Evolutionary conservation across 1,140 invertebrate species (phyloP).

Genomic region (Oryzaephilus surinamensis): DNA sequence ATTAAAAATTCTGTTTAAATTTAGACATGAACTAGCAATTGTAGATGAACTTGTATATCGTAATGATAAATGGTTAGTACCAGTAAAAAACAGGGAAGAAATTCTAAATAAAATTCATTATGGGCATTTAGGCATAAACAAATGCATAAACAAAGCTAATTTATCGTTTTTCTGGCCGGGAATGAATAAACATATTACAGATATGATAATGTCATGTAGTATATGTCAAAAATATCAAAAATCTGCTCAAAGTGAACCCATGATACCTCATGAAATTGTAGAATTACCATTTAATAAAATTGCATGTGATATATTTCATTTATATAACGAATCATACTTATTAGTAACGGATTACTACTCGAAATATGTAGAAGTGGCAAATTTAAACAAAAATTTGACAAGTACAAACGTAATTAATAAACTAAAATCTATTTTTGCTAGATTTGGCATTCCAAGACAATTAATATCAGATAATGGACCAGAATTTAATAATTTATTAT

Average conservation of each 20-base stretch:
- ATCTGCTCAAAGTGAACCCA: constrained; percentile 14
- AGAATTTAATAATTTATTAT: constrained; percentile 28
- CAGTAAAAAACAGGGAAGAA: not conserved
- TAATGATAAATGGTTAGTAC: not conserved
- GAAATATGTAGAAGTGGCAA: constrained; percentile 18
- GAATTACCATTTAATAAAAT: constrained; percentile 27
- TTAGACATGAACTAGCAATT: not conserved
- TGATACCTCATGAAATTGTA: constrained; percentile 28
- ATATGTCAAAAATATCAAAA: constrained; percentile 13
- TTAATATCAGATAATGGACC: constrained; percentile 34
- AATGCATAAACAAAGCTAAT: constrained; percentile 19
- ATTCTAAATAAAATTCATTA: constrained; percentile 13
- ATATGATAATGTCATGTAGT: constrained; percentile 5
- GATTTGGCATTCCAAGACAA: constrained; percentile 26
- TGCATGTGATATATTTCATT: constrained; percentile 27
- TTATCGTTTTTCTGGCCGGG: constrained; percentile 13
- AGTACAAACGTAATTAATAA: constrained; percentile 18
- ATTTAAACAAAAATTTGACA: constrained; percentile 15
- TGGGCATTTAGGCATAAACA: constrained; percentile 11
- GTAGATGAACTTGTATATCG: not conserved
- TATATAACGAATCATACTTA: constrained; percentile 29
- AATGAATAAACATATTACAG: constrained; percentile 10
- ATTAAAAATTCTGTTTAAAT: not conserved
- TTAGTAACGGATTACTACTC: constrained; percentile 23
- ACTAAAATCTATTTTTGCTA: constrained; percentile 22